Base-by-base conservation (phyloP, 2,797 vertebrate species). In the Eulemur coronatus region DNA sequence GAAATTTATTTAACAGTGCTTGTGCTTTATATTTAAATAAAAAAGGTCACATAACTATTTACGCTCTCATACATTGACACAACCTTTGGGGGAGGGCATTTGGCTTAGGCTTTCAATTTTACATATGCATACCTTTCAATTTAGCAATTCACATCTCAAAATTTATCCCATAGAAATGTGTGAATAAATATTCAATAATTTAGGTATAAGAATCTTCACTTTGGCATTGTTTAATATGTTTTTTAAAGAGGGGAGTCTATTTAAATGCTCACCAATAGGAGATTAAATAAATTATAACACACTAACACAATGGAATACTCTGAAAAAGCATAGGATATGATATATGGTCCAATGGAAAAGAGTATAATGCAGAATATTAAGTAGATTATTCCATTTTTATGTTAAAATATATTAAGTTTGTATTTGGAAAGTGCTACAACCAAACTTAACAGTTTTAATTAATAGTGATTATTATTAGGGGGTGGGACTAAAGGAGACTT, bases 251-350 rank as follows among this genome's bases (percentile, higher is more conserved):
- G 6, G 35, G 35, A 79, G 46, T 0, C 35, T 89, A 6, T 91
- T 41, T 80, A 92, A 80, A 61, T 97, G 55, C 30, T 50, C 33
- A 79, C 88, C n/a, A 84, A 14, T 90, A 65, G 69, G 41, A 85
- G 20, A 46, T 59, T 81, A 78, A 94, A 57, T 78, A 82, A 95
- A 84, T 94, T 96, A 91, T 3, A 75, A 63, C 80, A 59, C 18
- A 86, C 33, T 67, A 41, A 84, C 38, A 72, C 2, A 79, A 33
- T 63, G 72, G 38, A 81, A 41, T 91, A 82, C 55, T 89, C 17
- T 82, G 33, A 35, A 79, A 87, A 91, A 91, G 43, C 63, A 38
- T 43, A 65, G 26, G 79, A 5, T 82, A 38, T 82, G 30, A 72
- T n/a, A 41, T 63, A 15, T 35, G 10, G 52, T 87, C 76, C 35